Evolutionary conservation across 2,113 vertebrate species (phyloP).

Genomic region (Lophius piscatorius): DNA sequence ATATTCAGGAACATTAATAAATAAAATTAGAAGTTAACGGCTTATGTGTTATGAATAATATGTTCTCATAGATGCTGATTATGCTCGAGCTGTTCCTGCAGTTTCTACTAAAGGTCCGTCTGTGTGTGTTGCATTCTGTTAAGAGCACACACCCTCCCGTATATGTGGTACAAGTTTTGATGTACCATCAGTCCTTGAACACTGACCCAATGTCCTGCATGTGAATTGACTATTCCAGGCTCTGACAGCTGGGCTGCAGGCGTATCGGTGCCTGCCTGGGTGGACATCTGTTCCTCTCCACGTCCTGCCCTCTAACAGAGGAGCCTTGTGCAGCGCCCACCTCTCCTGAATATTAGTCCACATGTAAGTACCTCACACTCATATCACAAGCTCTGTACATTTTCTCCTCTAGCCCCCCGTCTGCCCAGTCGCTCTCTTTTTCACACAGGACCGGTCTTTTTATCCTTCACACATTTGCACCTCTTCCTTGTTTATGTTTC

Average conservation of each 20-base stretch:
- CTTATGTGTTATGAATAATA: too few species aligned
- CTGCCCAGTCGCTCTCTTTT: background rate
- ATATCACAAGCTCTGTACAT: constrained; percentile 14
- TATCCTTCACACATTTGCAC: constrained; percentile 56
- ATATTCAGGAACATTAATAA: too few species aligned
- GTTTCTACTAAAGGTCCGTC: constrained; percentile 10
- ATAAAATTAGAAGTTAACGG: too few species aligned
- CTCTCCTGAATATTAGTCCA: constrained; percentile 56
- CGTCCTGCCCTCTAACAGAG: constrained; percentile 56
- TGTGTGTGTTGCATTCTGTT: constrained; percentile 2
- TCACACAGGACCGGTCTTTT: constrained; percentile 40
- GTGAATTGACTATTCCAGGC: constrained; percentile 65
- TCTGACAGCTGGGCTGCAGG: constrained; percentile 65
- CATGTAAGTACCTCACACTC: constrained; percentile 39
- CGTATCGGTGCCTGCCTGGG: constrained; percentile 20
- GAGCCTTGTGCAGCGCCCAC: constrained; percentile 56
- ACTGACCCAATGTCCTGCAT: constrained; percentile 70
- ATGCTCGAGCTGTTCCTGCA: too few species aligned
- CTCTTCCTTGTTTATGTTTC: constrained; percentile 58
- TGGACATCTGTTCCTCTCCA: constrained; percentile 66
- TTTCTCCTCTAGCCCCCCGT: background rate
- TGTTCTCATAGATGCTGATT: too few species aligned
- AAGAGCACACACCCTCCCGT: constrained; percentile 49
- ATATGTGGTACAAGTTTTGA: constrained; percentile 19
- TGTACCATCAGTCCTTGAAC: constrained; percentile 57